These are phyloP conservation scores for Nestor notabilis DNA, from an alignment of 2,113 vertebrate species.

Conservation along the genomic window DNA sequence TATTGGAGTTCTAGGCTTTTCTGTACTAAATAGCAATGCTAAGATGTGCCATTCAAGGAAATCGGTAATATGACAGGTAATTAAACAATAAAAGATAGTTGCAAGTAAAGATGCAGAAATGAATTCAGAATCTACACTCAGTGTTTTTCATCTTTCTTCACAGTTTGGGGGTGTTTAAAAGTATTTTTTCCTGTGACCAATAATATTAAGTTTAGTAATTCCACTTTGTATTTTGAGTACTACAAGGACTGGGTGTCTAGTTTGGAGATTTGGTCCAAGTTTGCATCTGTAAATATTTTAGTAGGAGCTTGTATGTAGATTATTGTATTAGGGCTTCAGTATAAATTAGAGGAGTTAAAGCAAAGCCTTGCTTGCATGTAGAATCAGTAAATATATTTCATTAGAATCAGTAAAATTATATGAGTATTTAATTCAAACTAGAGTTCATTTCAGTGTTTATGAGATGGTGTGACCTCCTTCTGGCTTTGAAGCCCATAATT, in stretches of 20 bases:
- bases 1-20: not conserved
- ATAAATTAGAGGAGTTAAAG: not conserved
- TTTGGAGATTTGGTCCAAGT: not conserved
- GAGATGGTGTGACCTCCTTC: not conserved
- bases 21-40: not conserved
- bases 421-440: not conserved
- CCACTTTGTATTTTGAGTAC: not conserved
- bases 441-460: not conserved
- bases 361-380: not conserved
- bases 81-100: not conserved
- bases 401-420: not conserved
- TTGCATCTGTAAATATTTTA: not conserved
- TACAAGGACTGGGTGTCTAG: not conserved
- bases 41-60: not conserved
- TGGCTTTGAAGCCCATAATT: not conserved
- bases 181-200: not conserved
- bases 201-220: not conserved
- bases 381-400: not conserved
- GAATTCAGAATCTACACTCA: not conserved
- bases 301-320: not conserved
- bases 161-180: not conserved
- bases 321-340: not conserved
- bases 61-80: not conserved
- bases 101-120: not conserved
- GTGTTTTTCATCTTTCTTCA: not conserved